phyloP scores from a whole-genome alignment of 2,113 vertebrate genomes.

The Xenopus borealis region DNA sequence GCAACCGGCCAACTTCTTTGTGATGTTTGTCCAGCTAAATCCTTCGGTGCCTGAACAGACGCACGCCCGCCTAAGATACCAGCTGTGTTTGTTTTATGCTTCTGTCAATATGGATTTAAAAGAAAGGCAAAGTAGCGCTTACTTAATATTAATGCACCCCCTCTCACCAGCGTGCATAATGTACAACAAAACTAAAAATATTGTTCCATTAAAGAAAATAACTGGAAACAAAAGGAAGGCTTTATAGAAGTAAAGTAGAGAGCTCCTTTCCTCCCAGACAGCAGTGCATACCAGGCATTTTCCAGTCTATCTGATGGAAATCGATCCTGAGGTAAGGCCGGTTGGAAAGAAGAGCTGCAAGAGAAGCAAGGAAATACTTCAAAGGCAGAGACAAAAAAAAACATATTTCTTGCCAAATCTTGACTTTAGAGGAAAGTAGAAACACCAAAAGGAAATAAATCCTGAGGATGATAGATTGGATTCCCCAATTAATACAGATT shows the following conservation, averaged over 20 bases:
- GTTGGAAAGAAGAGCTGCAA: not conserved
- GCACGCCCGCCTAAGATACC: conserved; percentile 50
- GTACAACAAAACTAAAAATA: not conserved
- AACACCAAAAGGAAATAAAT: conserved; percentile 20
- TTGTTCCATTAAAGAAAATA: not conserved
- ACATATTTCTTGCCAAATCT: conserved; percentile 15
- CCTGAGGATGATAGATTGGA: conserved; percentile 11
- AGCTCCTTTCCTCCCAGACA: not conserved
- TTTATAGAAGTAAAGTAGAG: not conserved
- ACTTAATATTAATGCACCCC: conserved; percentile 27
- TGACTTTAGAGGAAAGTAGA: not conserved
- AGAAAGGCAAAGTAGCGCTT: conserved; percentile 46
- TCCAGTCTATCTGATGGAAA: conserved; percentile 16
- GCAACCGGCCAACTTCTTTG: conserved; percentile 65
- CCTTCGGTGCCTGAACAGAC: conserved; percentile 62
- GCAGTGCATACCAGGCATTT: not conserved
- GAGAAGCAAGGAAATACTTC: conserved; percentile 46
- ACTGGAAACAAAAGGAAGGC: not conserved
- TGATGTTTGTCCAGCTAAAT: conserved; percentile 74
- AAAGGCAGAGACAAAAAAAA: conserved; percentile 40
- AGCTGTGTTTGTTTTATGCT: conserved; percentile 58
- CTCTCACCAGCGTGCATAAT: no score
- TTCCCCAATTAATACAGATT: conserved; percentile 6
- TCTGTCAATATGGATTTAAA: conserved; percentile 48
- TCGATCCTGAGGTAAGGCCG: conserved; percentile 11